Conservation (phyloP, 1,140 invertebrate genomes). For the Drosophila elegans region DNA sequence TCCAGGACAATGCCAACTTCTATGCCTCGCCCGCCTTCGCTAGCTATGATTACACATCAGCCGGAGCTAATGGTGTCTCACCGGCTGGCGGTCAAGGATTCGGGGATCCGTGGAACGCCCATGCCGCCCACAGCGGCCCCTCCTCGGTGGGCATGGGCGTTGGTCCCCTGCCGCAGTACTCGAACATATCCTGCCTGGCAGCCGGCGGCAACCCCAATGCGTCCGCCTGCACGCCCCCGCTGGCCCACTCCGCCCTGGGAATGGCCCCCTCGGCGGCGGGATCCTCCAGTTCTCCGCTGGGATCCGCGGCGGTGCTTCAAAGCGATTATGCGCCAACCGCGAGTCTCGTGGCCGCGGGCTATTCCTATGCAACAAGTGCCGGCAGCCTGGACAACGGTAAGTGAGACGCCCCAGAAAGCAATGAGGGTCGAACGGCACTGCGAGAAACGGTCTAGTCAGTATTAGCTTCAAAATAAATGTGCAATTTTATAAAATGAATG, state of each 20-base stretch:
- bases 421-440: constrained; percentile 16
- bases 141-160: constrained; percentile 49
- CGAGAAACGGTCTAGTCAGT: background rate
- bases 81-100: constrained; percentile 49
- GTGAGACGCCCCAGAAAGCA: constrained; percentile 32
- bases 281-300: constrained; percentile 49
- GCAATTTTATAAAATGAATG: no score
- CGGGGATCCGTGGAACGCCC: constrained; percentile 69
- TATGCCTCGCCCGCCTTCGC: constrained; percentile 68
- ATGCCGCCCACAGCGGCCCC: constrained; percentile 61
- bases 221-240: constrained; percentile 58
- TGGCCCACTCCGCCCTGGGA: constrained; percentile 67
- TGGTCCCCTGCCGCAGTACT: constrained; percentile 71
- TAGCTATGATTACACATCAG: constrained; percentile 67
- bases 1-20: constrained; percentile 77
- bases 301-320: constrained; percentile 61
- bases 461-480: background rate
- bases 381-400: constrained; percentile 79
- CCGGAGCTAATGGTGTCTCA: constrained; percentile 25
- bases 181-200: constrained; percentile 73
- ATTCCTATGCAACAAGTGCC: constrained; percentile 80
- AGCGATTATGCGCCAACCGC: constrained; percentile 76
- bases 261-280: constrained; percentile 31
- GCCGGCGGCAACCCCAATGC: constrained; percentile 65
- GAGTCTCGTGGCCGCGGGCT: constrained; percentile 75